Conservation (phyloP, 2,797 vertebrate species). For the Falco berigora region DNA sequence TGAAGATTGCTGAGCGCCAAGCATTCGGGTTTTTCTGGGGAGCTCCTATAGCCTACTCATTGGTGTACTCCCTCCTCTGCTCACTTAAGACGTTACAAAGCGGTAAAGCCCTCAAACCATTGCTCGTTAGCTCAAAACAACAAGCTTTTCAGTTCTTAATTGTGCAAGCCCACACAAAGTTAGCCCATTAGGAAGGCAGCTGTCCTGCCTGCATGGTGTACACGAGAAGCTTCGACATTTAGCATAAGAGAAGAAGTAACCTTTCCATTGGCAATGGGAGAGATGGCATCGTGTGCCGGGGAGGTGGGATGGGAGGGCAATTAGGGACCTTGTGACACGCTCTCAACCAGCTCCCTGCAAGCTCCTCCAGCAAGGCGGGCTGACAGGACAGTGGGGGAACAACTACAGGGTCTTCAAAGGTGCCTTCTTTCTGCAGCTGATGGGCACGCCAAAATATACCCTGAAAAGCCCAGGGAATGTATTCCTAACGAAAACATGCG, state of each 20-base stretch:
- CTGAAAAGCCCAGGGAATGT: not conserved
- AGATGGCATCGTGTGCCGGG: fast-evolving
- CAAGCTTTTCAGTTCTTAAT: not conserved
- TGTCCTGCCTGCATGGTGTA: not conserved
- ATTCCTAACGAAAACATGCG: not conserved
- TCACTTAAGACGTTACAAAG: not conserved
- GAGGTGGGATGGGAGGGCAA: not conserved
- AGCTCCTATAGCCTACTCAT: not conserved
- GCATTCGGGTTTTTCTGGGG: not conserved
- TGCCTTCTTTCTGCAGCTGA: too few relatives aligned
- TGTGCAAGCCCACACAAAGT: not conserved
- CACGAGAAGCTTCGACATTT: not conserved
- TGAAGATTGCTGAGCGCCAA: not conserved
- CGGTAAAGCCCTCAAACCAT: not conserved
- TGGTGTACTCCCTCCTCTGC: not conserved
- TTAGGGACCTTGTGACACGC: not conserved
- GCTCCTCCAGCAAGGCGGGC: not conserved
- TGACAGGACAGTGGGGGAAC: not conserved
- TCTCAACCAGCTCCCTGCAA: not conserved
- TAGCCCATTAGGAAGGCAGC: not conserved
- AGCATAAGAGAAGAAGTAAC: not conserved
- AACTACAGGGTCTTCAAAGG: not conserved
- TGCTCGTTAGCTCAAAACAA: not conserved
- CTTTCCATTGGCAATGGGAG: not conserved
- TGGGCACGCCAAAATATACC: not conserved